Evolutionary conservation across 1,140 invertebrate genomes (phyloP), one percentile per base, ranked within the genome.

Genomic region (Chymomyza costata): DNA sequence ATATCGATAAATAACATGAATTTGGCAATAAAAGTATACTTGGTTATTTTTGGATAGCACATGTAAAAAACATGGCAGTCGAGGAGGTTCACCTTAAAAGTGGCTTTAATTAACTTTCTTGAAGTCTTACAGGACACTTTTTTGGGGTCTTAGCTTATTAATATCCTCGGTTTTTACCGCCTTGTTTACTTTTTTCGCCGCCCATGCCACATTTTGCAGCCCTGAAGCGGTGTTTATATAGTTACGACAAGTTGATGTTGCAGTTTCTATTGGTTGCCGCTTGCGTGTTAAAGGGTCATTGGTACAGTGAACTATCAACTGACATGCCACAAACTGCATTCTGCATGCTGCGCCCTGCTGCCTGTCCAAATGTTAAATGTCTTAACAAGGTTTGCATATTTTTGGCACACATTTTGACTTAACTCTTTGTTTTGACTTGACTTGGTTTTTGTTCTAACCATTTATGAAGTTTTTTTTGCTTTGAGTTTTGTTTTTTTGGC

Each of bases 231-330:
- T 54, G 61, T 56, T 66, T 43, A 6, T 49, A 38, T 39, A 66
- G 30, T 60, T 40, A 38, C 49, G n/a, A n/a, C n/a, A n/a, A n/a
- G 47, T 56, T 37, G 43, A 37, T 16, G 63, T 49, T 68, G 40
- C 32, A 54, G 16, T 54, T 59, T 54, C 50, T 49, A 30, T 49
- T 57, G 53, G 48, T 60, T 54, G 49, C 47, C 53, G 56, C 49
- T 57, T 51, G 57, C 41, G 53, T 74, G 64, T 74, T 60, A 58
- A 74, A 74, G 69, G 70, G 70, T 76, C 64, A 74, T 76, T 69
- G 70, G 52, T 76, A 50, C 48, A 40, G 69, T 52, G 55, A 65
- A 57, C 55, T 45, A 41, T 25, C 8, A 38, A 31, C 43, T 55
- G 39, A 55, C 16, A 19, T 14, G 13, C 28, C 21, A 45, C 8